Evolutionary conservation across 1,140 invertebrate genomes (phyloP).

Genomic region (Oreohelix idahoensis): DNA sequence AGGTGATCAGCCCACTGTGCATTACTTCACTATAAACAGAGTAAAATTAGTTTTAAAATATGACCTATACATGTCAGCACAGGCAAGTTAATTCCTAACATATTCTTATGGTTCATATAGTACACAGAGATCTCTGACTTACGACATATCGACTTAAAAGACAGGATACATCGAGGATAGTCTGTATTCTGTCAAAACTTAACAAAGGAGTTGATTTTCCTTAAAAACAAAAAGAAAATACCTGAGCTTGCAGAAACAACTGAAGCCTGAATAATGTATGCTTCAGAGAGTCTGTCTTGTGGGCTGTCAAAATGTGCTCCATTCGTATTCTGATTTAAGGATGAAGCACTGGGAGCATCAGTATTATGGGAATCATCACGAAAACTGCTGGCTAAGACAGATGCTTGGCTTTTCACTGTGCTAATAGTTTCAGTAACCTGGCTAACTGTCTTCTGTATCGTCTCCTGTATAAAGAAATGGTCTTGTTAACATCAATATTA

Average conservation of each 20-base stretch:
- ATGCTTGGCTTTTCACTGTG: slow-evolving; percentile 22
- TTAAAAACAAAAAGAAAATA: not conserved
- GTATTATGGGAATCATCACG: not conserved
- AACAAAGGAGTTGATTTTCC: too few species aligned
- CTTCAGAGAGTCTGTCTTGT: slow-evolving; percentile 8
- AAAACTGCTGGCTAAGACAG: not conserved
- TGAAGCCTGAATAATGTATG: slow-evolving; percentile 1
- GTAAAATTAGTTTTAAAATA: too few species aligned
- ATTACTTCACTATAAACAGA: too few species aligned
- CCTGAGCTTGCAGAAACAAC: not conserved
- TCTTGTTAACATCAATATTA: not conserved
- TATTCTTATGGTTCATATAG: too few species aligned
- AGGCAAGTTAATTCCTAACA: too few species aligned
- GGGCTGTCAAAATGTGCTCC: not conserved
- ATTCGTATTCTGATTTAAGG: not conserved
- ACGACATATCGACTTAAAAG: too few species aligned
- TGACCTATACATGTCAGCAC: too few species aligned
- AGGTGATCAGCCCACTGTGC: too few species aligned
- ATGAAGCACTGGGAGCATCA: not conserved
- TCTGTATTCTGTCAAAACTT: too few species aligned
- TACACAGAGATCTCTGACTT: too few species aligned
- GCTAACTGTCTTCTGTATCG: not conserved
- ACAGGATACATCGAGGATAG: too few species aligned
- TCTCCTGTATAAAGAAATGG: not conserved
- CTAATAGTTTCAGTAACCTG: slow-evolving; percentile 4